Conservation (phyloP, 2,113 vertebrate genomes). For the Malurus melanocephalus region DNA sequence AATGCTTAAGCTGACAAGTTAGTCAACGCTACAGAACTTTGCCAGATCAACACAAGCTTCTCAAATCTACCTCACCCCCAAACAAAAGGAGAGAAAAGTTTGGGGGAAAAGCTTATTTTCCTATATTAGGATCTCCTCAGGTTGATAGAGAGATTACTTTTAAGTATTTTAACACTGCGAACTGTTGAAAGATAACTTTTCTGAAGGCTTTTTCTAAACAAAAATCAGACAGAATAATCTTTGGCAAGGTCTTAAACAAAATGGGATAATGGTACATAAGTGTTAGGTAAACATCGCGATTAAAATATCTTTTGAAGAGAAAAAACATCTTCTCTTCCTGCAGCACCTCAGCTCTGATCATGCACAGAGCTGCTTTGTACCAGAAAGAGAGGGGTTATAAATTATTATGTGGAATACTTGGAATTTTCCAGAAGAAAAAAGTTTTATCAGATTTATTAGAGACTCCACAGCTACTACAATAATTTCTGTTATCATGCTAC, state of each 20-base stretch:
- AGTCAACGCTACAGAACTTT: background rate
- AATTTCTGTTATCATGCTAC: background rate
- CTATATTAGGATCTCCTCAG: background rate
- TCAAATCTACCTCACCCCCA: background rate
- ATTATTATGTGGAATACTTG: background rate
- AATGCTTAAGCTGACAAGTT: background rate
- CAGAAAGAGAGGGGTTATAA: background rate
- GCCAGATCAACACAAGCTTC: background rate
- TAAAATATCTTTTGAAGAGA: background rate
- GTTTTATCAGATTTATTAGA: background rate
- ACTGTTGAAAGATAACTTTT: background rate
- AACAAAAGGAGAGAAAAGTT: background rate
- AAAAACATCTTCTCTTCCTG: background rate
- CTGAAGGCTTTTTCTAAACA: background rate
- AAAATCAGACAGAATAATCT: background rate
- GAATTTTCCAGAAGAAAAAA: background rate
- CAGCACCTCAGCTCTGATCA: background rate
- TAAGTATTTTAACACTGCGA: background rate
- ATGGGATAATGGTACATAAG: background rate
- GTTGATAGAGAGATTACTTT: background rate
- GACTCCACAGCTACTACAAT: background rate
- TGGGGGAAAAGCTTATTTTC: background rate
- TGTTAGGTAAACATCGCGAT: background rate
- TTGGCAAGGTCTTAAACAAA: background rate
- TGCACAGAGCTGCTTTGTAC: background rate